Conservation (phyloP, 2,113 vertebrate species). For the Lipophrys pholis region DNA sequence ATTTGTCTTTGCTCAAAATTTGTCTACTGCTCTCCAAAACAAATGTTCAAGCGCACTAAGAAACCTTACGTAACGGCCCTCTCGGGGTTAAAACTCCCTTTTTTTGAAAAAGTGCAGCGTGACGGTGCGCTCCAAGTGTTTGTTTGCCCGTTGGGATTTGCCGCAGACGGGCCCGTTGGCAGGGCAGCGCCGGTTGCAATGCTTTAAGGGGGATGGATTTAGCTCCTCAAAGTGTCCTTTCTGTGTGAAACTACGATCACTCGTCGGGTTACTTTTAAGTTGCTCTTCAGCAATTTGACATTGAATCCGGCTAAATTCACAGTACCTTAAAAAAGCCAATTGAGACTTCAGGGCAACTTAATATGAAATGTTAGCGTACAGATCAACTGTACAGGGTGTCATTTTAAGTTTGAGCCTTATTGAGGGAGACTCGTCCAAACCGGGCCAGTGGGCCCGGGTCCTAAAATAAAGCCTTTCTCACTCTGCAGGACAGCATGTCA, state of each 20-base stretch:
- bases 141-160: conserved; percentile 39
- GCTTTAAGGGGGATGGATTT: conserved; percentile 71
- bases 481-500: conserved; percentile 22
- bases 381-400: conserved; percentile 22
- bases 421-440: conserved; percentile 12
- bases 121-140: conserved; percentile 50
- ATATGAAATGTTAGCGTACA: conserved; percentile 45
- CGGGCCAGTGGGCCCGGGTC: conserved; percentile 24
- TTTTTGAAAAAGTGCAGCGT: conserved; percentile 50
- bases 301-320: conserved; percentile 25
- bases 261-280: conserved; percentile 55
- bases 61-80: conserved; percentile 58
- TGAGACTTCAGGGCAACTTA: conserved; percentile 62
- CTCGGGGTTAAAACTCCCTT: conserved; percentile 36
- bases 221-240: conserved; percentile 74
- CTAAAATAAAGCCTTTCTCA: conserved; percentile 30
- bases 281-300: conserved; percentile 44
- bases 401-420: conserved; percentile 47
- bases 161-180: conserved; percentile 27
- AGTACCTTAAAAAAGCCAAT: conserved; percentile 24
- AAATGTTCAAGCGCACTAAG: conserved; percentile 65
- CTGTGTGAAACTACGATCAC: conserved; percentile 56
- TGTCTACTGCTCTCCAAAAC: conserved; percentile 61
- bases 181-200: conserved; percentile 57
- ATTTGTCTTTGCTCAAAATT: conserved; percentile 58